Percentiles rank a stretch among this genome's conserved stretches.
Evolutionary conservation across 2,113 vertebrate genomes (phyloP).

Genomic region (Dicerorhinus sumatrensis): DNA sequence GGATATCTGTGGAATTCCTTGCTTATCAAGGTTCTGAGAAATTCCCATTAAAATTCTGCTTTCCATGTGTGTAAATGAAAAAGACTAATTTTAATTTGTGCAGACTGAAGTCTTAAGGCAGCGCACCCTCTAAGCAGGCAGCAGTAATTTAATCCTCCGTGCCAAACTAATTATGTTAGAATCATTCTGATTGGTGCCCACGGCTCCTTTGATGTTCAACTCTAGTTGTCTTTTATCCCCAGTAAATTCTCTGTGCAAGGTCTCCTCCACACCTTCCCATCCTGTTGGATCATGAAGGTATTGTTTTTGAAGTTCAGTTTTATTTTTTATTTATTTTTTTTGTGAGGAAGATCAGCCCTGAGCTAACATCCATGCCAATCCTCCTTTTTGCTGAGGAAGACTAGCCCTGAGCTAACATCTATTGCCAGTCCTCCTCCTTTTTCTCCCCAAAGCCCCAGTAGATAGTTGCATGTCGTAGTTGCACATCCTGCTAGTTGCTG

Average conservation of each 20-base stretch:
- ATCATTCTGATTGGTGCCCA: neutral
- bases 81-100: constrained; percentile 47
- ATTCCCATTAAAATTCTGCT: constrained; percentile 67
- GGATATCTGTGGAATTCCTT: constrained; percentile 5
- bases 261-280: neutral
- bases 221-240: constrained; percentile 43
- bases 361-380: too few relatives aligned
- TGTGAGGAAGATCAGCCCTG: too few relatives aligned
- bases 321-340: too few relatives aligned
- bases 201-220: constrained; percentile 46
- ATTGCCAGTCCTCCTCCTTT: too few relatives aligned
- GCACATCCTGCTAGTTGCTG: too few relatives aligned
- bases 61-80: constrained; percentile 38
- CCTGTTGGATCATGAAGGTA: neutral
- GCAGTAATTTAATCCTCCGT: constrained; percentile 15
- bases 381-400: too few relatives aligned
- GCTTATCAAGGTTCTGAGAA: constrained; percentile 55
- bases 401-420: too few relatives aligned
- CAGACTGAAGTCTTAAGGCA: constrained; percentile 15
- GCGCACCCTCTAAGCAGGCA: neutral
- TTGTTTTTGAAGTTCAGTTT: neutral
- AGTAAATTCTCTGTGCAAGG: neutral
- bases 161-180: constrained; percentile 61
- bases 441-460: too few relatives aligned
- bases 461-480: too few relatives aligned